Evolutionary conservation across 30 jellyfish, hydroid and myxozoan species (phyloP).

Genomic region (Cassiopea andromeda): DNA sequence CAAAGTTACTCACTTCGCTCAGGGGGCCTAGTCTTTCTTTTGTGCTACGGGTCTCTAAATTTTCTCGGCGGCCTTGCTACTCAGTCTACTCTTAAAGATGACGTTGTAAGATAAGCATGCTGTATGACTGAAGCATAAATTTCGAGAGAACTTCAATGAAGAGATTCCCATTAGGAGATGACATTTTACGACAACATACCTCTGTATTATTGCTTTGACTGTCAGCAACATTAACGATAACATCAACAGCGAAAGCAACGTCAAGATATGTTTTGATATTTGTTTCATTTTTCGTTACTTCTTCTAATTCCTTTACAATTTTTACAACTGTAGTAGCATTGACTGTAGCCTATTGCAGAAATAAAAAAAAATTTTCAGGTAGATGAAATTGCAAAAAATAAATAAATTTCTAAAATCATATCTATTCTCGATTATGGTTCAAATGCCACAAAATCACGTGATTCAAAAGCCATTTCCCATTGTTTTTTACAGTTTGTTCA

Average conservation of each 20-base stretch:
- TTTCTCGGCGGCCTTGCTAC: too few relatives aligned
- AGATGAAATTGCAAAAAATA: neutral
- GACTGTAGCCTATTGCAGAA: neutral
- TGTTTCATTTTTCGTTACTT: constrained; percentile 18
- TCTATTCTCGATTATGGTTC: neutral
- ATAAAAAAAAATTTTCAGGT: neutral
- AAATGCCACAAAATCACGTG: neutral
- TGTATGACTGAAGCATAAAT: too few relatives aligned
- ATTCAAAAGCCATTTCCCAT: too few relatives aligned
- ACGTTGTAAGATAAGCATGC: too few relatives aligned
- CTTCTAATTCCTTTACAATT: constrained; percentile 12
- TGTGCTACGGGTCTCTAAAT: too few relatives aligned
- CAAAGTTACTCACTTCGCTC: too few relatives aligned
- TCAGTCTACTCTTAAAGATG: too few relatives aligned
- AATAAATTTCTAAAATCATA: neutral
- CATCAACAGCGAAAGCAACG: constrained; percentile 46
- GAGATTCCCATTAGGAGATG: neutral
- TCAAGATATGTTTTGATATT: constrained; percentile 33
- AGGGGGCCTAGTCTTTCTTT: too few relatives aligned
- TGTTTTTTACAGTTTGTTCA: too few relatives aligned
- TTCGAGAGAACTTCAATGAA: too few relatives aligned
- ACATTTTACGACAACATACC: neutral
- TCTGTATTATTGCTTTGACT: constrained; percentile 8
- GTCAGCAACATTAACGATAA: constrained; percentile 18
- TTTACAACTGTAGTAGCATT: constrained; percentile 1